Conservation (phyloP, 1,140 invertebrate species). For the Diuraphis noxia region DNA sequence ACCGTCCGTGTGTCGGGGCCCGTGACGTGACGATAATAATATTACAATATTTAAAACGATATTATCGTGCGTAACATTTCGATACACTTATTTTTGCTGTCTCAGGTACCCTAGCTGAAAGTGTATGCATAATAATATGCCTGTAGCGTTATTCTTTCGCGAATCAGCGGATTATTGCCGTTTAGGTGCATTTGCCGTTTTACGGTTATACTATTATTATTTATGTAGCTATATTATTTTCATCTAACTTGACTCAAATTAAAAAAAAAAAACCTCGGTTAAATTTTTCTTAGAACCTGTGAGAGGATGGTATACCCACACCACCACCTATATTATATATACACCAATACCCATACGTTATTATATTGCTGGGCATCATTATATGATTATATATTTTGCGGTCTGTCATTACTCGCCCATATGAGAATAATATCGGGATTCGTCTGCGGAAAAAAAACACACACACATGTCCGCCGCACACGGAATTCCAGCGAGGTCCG, state of each 20-base stretch:
- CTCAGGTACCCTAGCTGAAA: no score
- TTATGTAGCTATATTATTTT: background rate
- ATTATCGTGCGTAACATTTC: conserved; percentile 2
- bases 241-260: background rate
- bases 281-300: background rate
- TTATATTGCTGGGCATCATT: background rate
- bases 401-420: background rate
- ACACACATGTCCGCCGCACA: background rate
- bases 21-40: background rate
- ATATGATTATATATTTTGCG: background rate
- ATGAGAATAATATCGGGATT: background rate
- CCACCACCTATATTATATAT: no score
- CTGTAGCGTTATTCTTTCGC: background rate
- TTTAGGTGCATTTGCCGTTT: background rate
- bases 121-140: background rate
- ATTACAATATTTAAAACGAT: background rate
- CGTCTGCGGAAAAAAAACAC: background rate
- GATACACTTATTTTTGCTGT: background rate
- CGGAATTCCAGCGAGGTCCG: background rate
- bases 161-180: background rate
- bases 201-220: background rate
- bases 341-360: no score
- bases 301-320: background rate
- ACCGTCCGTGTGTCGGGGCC: background rate
- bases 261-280: background rate